phyloP scores from a whole-genome alignment of 2,888 invertebrate species.

The Leptopilina myrica region DNA sequence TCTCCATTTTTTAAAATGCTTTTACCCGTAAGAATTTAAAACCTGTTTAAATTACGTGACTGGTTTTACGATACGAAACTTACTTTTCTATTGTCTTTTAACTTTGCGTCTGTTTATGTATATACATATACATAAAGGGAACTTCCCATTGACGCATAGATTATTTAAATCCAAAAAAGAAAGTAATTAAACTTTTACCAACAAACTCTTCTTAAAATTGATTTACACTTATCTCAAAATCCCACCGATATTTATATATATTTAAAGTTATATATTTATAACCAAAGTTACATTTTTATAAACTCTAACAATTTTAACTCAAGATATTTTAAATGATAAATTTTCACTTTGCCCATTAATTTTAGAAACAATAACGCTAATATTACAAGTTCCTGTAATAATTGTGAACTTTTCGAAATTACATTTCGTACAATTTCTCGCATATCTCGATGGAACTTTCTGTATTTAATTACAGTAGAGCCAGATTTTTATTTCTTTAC shows the following conservation, averaged over 20 bases:
- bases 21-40: neutral
- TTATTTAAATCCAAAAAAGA: neutral
- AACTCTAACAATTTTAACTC: neutral
- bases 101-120: neutral
- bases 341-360: conserved; percentile 1
- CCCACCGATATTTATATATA: neutral
- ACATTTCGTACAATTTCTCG: neutral
- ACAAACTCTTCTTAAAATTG: neutral
- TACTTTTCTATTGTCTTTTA: conserved; percentile 8
- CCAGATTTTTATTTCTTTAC: no score
- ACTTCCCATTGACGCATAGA: neutral
- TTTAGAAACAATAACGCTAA: neutral
- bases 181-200: conserved; percentile 20
- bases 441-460: neutral
- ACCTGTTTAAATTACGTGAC: conserved; percentile 38
- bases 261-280: no score
- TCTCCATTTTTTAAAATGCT: neutral
- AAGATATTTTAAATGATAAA: neutral
- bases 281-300: no score
- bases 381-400: neutral
- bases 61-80: conserved; percentile 24
- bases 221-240: conserved; percentile 1
- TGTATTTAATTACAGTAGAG: no score
- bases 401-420: neutral
- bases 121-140: neutral